phyloP scores from a whole-genome alignment of 1,140 invertebrate species.

The Heterodera schachtii region DNA sequence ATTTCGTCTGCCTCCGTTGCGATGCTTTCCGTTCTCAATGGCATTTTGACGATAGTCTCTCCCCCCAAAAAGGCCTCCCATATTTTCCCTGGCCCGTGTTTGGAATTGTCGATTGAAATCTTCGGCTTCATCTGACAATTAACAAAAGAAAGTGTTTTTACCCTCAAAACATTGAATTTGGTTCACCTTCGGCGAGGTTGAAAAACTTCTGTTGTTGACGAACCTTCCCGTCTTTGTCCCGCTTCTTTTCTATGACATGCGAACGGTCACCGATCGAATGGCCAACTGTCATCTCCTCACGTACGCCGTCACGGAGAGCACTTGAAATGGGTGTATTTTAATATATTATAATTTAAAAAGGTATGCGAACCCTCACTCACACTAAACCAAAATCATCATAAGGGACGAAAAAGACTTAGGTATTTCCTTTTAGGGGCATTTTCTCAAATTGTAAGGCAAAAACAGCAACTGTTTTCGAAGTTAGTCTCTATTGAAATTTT shows the following conservation, averaged over 20 bases:
- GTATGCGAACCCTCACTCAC: too few relatives aligned
- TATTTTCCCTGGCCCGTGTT: slow-evolving; percentile 46
- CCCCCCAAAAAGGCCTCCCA: slow-evolving; percentile 32
- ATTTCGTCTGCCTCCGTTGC: neutral
- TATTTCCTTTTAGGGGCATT: too few relatives aligned
- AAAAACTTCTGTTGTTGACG: slow-evolving; percentile 57
- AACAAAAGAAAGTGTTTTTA: too few relatives aligned
- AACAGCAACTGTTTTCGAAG: too few relatives aligned
- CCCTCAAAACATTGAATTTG: neutral
- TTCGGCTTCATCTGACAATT: slow-evolving; percentile 54
- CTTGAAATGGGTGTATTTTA: slow-evolving; percentile 5
- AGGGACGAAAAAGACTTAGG: too few relatives aligned
- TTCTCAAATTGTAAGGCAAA: too few relatives aligned
- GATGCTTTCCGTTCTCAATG: slow-evolving; percentile 39
- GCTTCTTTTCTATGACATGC: slow-evolving; percentile 63
- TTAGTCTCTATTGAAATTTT: too few relatives aligned
- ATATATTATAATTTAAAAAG: too few relatives aligned
- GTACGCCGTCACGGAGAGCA: slow-evolving; percentile 47
- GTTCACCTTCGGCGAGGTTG: slow-evolving; percentile 56
- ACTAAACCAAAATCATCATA: too few relatives aligned
- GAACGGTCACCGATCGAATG: slow-evolving; percentile 58
- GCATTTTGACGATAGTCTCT: slow-evolving; percentile 14
- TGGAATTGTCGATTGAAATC: slow-evolving; percentile 59
- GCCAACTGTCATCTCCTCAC: slow-evolving; percentile 54
- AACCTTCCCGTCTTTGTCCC: slow-evolving; percentile 58